Percentiles rank a stretch among this genome's conserved stretches.
Evolutionary conservation across 2,888 invertebrate species (phyloP).

Genomic region (Rosalia funebris): DNA sequence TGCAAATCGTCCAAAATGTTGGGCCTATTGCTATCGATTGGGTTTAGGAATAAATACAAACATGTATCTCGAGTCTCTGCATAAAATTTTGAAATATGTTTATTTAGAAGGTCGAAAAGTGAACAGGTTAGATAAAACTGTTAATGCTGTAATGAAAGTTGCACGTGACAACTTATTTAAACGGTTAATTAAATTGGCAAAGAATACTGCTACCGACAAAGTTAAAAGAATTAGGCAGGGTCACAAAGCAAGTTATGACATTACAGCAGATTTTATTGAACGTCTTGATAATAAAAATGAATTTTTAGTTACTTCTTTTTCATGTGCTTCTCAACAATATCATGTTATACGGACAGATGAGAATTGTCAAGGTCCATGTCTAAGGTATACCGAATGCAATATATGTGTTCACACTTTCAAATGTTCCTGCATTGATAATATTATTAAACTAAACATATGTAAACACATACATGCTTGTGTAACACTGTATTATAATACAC

Average conservation of each 20-base stretch:
- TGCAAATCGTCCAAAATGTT: slow-evolving; percentile 34
- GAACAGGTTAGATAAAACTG: slow-evolving; percentile 21
- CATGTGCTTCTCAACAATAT: neutral
- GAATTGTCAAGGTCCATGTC: too few relatives aligned
- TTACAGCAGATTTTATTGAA: neutral
- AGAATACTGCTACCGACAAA: slow-evolving; percentile 19
- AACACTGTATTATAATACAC: too few relatives aligned
- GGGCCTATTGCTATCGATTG: slow-evolving; percentile 42
- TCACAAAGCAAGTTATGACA: slow-evolving; percentile 6
- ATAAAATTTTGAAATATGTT: slow-evolving; percentile 35
- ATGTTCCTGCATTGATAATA: too few relatives aligned
- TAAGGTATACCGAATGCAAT: too few relatives aligned
- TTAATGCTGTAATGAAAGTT: slow-evolving; percentile 27
- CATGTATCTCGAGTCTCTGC: too few relatives aligned
- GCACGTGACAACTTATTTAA: slow-evolving; percentile 28
- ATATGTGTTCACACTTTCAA: too few relatives aligned
- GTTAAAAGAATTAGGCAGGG: slow-evolving; percentile 19
- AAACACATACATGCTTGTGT: too few relatives aligned
- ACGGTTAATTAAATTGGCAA: slow-evolving; percentile 27
- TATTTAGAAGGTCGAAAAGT: slow-evolving; percentile 23
- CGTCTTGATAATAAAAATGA: neutral
- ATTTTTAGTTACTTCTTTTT: neutral
- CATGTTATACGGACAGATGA: too few relatives aligned
- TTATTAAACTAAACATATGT: too few relatives aligned
- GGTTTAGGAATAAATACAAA: slow-evolving; percentile 41